These are phyloP conservation scores for Thryonomys swinderianus DNA, from an alignment of 2,113 vertebrate genomes.

Conservation along the genomic window DNA sequence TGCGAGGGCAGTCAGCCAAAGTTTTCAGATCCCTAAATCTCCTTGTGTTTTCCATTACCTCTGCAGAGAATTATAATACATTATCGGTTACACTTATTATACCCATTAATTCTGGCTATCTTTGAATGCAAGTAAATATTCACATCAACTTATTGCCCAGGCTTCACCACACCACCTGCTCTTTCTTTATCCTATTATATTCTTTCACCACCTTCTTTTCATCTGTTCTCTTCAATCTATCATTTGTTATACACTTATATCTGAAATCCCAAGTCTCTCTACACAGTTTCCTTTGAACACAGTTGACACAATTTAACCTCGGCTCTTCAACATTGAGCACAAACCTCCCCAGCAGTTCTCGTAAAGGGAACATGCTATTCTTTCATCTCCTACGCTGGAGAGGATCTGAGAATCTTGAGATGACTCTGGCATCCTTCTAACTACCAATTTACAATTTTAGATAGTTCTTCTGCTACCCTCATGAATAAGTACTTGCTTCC, in stretches of 20 bases:
- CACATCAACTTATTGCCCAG: not conserved
- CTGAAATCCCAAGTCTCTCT: not conserved
- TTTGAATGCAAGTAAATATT: not conserved
- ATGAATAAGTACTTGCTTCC: not conserved
- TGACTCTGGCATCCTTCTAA: not conserved
- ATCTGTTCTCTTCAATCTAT: not conserved
- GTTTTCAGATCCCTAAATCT: not conserved
- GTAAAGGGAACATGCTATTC: not conserved
- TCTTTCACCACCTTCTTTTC: not conserved
- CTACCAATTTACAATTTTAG: not conserved
- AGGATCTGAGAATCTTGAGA: not conserved
- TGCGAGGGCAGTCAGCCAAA: not conserved
- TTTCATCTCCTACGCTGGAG: not conserved
- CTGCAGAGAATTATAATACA: not conserved
- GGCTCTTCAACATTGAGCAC: not conserved
- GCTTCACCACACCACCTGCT: not conserved
- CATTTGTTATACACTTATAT: not conserved
- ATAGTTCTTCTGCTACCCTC: not conserved
- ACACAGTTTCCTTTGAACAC: not conserved
- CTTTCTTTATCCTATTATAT: not conserved
- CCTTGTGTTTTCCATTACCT: not conserved
- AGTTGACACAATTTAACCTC: conserved; percentile 11
- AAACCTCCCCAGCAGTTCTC: conserved; percentile 16
- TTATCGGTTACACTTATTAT: not conserved
- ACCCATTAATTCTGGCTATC: not conserved